phyloP scores from a whole-genome alignment of 2,888 invertebrate species.

The Harpalus rufipes region DNA sequence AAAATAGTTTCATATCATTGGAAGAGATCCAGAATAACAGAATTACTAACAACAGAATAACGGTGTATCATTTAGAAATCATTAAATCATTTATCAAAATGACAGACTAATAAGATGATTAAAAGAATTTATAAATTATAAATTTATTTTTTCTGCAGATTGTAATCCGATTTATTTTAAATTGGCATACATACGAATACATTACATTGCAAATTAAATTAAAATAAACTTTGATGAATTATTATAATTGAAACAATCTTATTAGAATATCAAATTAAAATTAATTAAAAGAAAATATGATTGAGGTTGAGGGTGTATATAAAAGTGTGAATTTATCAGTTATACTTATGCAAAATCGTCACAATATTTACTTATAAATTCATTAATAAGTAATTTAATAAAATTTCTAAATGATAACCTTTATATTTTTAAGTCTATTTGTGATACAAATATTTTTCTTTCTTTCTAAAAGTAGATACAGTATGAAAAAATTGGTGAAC shows the following conservation, averaged over 20 bases:
- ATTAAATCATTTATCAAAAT: conserved; percentile 39
- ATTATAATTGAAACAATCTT: background rate
- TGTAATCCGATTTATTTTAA: background rate
- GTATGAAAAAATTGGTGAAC: too few relatives aligned
- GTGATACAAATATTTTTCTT: too few relatives aligned
- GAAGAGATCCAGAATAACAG: conserved; percentile 42
- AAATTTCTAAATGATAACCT: too few relatives aligned
- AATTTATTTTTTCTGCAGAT: conserved; percentile 12
- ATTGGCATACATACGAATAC: background rate
- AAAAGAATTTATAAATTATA: conserved; percentile 28
- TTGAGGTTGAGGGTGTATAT: too few relatives aligned
- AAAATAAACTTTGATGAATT: background rate
- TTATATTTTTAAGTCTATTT: too few relatives aligned
- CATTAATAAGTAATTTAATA: too few relatives aligned
- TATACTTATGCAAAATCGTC: too few relatives aligned
- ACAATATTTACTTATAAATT: too few relatives aligned
- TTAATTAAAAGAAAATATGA: too few relatives aligned
- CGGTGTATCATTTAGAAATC: background rate
- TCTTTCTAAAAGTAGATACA: too few relatives aligned
- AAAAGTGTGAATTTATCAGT: background rate
- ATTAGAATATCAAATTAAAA: too few relatives aligned
- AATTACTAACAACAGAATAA: background rate
- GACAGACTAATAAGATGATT: conserved; percentile 6
- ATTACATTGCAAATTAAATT: background rate
- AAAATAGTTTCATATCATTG: conserved; percentile 45